Evolutionary conservation across 2,113 vertebrate species (phyloP), one percentile per base, ranked within the genome.

Genomic region (Bubo blakistoni): DNA sequence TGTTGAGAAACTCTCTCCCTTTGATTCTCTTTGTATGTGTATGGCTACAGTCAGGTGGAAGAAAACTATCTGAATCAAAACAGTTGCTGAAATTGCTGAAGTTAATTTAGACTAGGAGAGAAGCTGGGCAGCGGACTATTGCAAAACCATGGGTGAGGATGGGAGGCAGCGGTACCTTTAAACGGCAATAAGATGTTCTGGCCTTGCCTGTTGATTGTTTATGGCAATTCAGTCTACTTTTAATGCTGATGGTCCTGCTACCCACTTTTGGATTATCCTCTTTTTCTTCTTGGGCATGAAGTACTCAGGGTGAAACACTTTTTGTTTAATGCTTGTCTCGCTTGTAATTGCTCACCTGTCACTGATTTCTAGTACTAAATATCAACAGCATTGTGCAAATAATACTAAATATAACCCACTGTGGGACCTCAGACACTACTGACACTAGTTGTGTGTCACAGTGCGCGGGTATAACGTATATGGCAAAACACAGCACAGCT

Each of bases 81-180:
- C 20, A 36, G 3, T 11, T 29, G 19, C 7, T 72, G 40, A 73
- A 54, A 59, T 70, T 30, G 25, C 32, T 86, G 16, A 47, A 70
- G 42, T 29, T 55, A 52, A 19, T 8, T 5, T 55, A 13, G 27
- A 62, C 18, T 9, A 30, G 38, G 42, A 44, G n/a, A 74, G 20
- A 38, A 81, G 16, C 2, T 6, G 70, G 42, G 22, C 32, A 9
- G 19, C 42, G 36, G 27, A 26, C 24, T 49, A 2, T 16, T 54
- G 34, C 5, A 69, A 2, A 73, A 13, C 7, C 1, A 0, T n/a
- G 59, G 34, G 13, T 70, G 51, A 69, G 12, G 51, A 13, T 61
- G 34, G n/a, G 36, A 62, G 30, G 10, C 24, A 24, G 17, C 32
- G 54, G 7, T 51, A 26, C 32, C 12, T 76, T 49, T n/a, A 46